These are phyloP conservation scores for Monomorium pharaonis DNA, from an alignment of 1,140 invertebrate genomes.

Conservation along the genomic window DNA sequence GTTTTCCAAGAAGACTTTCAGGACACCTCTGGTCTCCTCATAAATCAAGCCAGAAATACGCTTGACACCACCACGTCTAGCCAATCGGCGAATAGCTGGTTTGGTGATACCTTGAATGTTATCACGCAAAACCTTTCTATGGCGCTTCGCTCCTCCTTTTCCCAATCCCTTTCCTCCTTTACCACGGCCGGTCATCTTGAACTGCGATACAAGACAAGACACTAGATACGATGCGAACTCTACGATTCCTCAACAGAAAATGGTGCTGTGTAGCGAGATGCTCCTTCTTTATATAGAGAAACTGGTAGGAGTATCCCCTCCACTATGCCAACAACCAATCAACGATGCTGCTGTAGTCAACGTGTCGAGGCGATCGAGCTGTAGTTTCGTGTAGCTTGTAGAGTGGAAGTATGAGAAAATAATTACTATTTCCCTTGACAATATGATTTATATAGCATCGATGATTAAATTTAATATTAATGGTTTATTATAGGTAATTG, in stretches of 20 bases:
- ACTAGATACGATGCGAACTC: neutral
- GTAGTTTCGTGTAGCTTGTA: no score
- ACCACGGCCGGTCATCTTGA: slow-evolving; percentile 61
- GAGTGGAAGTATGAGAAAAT: neutral
- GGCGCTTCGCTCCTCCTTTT: slow-evolving; percentile 66
- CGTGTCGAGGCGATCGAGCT: no score
- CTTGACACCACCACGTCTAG: slow-evolving; percentile 66
- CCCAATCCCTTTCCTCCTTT: slow-evolving; percentile 66
- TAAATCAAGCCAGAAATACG: slow-evolving; percentile 68
- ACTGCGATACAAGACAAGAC: neutral
- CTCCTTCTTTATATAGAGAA: neutral
- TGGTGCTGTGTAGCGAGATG: accelerated
- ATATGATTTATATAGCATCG: neutral
- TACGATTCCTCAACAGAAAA: neutral
- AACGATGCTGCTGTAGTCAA: neutral
- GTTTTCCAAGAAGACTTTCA: slow-evolving; percentile 68
- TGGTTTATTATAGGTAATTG: no score
- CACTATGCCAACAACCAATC: neutral
- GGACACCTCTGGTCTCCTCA: slow-evolving; percentile 68
- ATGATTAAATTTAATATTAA: neutral
- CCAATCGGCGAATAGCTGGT: slow-evolving; percentile 66
- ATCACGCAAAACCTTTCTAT: slow-evolving; percentile 64
- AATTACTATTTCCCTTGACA: neutral
- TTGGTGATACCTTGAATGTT: slow-evolving; percentile 66
- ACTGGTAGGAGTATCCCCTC: neutral